A percentile compares a stretch with the other conserved stretches of the same genome.
These are phyloP conservation scores for Zaprionus nigranus DNA, from an alignment of 1,140 invertebrate species.

Conservation along the genomic window DNA sequence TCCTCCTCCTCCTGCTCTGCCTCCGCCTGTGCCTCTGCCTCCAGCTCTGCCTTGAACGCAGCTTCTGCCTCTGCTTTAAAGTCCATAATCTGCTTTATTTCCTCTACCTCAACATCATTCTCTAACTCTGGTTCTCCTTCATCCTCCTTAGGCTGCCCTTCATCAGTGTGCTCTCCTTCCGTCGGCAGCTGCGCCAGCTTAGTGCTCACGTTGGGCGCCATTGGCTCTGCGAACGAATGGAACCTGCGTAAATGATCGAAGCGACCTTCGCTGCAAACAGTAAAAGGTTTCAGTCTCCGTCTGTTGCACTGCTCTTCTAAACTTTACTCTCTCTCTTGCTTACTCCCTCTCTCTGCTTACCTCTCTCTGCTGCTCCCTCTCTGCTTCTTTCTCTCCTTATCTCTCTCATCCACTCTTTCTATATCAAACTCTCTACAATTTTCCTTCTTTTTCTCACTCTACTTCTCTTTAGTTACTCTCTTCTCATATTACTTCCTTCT, in stretches of 20 bases:
- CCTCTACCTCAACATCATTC: background rate
- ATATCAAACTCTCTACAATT: too few species aligned
- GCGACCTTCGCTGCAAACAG: constrained; percentile 15
- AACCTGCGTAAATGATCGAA: constrained; percentile 38
- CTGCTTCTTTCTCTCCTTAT: too few species aligned
- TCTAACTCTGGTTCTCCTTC: background rate
- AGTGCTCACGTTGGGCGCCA: background rate
- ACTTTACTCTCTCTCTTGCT: background rate
- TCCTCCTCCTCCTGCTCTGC: background rate
- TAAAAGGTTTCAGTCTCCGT: background rate
- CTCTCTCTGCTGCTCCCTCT: too few species aligned
- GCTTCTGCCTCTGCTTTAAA: background rate
- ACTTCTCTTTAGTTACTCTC: too few species aligned
- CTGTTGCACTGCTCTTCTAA: background rate
- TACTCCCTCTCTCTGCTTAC: too few species aligned
- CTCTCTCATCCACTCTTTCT: too few species aligned
- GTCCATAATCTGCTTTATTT: rapidly evolving
- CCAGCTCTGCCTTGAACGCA: background rate
- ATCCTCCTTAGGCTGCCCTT: too few species aligned
- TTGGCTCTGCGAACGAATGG: constrained; percentile 20
- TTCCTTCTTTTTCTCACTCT: too few species aligned
- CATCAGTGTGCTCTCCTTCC: background rate
- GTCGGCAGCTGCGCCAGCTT: background rate
- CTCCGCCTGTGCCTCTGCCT: background rate
- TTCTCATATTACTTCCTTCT: too few species aligned